A percentile compares a stretch with the other conserved stretches of the same genome.
phyloP scores from a whole-genome alignment of 2,888 invertebrate genomes.

The Junonia oenone region DNA sequence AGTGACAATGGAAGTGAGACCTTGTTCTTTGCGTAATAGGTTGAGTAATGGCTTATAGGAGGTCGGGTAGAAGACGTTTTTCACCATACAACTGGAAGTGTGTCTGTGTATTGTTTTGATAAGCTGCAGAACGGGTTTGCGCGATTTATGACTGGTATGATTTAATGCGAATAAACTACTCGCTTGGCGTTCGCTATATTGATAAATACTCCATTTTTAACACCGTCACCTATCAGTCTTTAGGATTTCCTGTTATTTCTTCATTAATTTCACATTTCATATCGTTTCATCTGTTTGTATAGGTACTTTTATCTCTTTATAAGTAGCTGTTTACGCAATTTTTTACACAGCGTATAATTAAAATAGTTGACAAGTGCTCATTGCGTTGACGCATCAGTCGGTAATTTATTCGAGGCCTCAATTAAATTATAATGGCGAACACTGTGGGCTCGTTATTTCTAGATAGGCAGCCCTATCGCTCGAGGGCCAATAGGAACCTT shows the following conservation, averaged over 20 bases:
- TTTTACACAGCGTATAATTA: constrained; percentile 3
- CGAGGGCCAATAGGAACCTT: constrained; percentile 61
- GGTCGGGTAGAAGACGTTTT: constrained; percentile 55
- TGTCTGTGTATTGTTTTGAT: constrained; percentile 80
- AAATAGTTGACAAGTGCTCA: constrained; percentile 15
- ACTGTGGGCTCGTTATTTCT: constrained; percentile 57
- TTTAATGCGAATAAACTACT: constrained; percentile 80
- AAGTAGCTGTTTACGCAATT: neutral
- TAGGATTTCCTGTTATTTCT: constrained; percentile 28
- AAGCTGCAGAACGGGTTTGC: constrained; percentile 77
- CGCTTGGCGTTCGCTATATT: constrained; percentile 64
- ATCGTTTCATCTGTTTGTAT: neutral
- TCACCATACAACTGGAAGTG: constrained; percentile 60
- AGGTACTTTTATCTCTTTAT: neutral
- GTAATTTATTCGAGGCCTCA: constrained; percentile 41
- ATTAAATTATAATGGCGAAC: constrained; percentile 65
- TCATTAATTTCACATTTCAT: neutral
- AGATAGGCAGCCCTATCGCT: constrained; percentile 72
- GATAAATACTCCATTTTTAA: constrained; percentile 70
- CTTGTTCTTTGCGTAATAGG: constrained; percentile 48
- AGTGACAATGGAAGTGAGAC: constrained; percentile 49
- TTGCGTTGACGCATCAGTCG: constrained; percentile 26
- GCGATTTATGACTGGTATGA: constrained; percentile 76
- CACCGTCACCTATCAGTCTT: constrained; percentile 50
- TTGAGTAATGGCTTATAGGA: constrained; percentile 40